These are phyloP conservation scores for Delia radicum DNA, from an alignment of 1,140 invertebrate species.

Conservation along the genomic window DNA sequence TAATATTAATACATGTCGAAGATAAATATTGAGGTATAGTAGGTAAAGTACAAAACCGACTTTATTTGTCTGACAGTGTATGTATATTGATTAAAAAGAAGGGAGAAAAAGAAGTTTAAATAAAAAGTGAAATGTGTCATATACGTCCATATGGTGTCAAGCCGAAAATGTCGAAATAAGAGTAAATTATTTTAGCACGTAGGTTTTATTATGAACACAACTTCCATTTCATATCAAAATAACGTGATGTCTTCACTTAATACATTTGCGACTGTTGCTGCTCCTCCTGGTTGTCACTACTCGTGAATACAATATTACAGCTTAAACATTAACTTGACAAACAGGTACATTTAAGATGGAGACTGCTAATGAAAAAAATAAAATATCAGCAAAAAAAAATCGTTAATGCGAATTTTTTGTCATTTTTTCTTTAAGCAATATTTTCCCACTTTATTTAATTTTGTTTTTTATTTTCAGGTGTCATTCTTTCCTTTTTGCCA, in stretches of 20 bases:
- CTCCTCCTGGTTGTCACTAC: not conserved
- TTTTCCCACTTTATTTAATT: not conserved
- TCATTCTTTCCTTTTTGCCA: not conserved
- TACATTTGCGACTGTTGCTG: not conserved
- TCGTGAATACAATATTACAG: not conserved
- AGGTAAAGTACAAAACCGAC: too few species aligned
- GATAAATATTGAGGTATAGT: too few species aligned
- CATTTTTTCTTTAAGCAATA: not conserved
- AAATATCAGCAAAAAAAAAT: too few species aligned
- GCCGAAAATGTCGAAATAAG: not conserved
- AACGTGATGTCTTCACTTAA: not conserved
- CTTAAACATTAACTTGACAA: not conserved
- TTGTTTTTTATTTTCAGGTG: not conserved
- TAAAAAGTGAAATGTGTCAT: too few species aligned
- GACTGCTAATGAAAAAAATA: not conserved
- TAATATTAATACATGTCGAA: too few species aligned
- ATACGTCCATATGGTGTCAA: not conserved
- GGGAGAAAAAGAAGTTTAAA: too few species aligned
- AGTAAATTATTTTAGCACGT: slow-evolving; percentile 1
- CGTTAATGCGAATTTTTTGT: not conserved
- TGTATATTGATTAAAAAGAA: too few species aligned
- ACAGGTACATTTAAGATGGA: not conserved
- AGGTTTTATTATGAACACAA: not conserved
- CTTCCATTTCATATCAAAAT: not conserved
- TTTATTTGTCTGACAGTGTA: too few species aligned